A percentile compares a stretch with the other conserved stretches of the same genome.
Evolutionary conservation across 2,888 invertebrate genomes (phyloP).

Genomic region (Oligia fasciuncula): DNA sequence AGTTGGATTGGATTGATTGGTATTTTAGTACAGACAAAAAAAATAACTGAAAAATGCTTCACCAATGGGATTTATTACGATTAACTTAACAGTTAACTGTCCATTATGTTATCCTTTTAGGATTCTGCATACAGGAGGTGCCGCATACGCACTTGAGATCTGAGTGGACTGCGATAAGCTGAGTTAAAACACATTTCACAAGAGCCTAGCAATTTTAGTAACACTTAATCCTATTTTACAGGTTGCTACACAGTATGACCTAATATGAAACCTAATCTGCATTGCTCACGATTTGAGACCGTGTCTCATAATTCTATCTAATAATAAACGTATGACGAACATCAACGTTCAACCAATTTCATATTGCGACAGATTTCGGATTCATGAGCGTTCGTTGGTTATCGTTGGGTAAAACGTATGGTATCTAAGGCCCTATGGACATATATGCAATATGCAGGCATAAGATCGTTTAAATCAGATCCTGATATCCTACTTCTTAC

Average conservation of each 20-base stretch:
- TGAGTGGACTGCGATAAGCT: not conserved
- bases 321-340: slow-evolving; percentile 34
- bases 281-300: slow-evolving; percentile 50
- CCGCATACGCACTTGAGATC: no score
- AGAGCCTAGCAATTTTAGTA: not conserved
- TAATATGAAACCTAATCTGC: slow-evolving; percentile 49
- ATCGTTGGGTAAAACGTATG: no score
- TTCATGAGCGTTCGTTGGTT: no score
- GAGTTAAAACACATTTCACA: not conserved
- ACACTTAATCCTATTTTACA: not conserved
- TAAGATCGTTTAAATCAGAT: no score
- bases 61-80: no score
- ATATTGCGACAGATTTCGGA: slow-evolving; percentile 35
- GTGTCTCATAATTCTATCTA: slow-evolving; percentile 46
- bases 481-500: no score
- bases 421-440: not conserved
- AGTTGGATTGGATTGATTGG: no score
- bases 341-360: slow-evolving; percentile 45
- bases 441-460: not conserved
- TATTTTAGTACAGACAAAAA: no score
- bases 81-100: no score
- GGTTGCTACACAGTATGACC: slow-evolving; percentile 35
- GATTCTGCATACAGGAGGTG: no score
- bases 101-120: no score
- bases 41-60: no score